A percentile compares a stretch with the other conserved stretches of the same genome.
These are phyloP conservation scores for Ochotona princeps DNA, from an alignment of 2,113 vertebrate genomes.

Conservation along the genomic window DNA sequence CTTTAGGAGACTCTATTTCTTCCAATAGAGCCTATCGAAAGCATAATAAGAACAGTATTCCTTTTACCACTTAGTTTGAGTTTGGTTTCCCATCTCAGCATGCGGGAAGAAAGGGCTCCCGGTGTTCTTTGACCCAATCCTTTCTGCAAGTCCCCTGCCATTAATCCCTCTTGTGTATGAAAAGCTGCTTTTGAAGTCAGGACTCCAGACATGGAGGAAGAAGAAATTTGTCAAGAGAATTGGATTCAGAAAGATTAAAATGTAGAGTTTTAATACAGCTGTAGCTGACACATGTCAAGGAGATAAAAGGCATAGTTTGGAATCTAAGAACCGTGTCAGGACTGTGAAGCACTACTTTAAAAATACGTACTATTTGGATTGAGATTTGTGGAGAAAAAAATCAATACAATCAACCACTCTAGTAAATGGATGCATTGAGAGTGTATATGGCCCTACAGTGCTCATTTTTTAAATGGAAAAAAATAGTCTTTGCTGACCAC, in stretches of 20 bases:
- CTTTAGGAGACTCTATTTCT: background rate
- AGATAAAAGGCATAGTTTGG: constrained; percentile 66
- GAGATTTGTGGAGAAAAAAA: constrained; percentile 67
- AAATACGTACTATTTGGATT: constrained; percentile 67
- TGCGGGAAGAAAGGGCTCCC: background rate
- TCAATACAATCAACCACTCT: constrained; percentile 72
- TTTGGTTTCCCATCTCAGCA: constrained; percentile 14
- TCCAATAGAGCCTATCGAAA: background rate
- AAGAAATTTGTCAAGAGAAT: constrained; percentile 62
- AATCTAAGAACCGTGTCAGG: constrained; percentile 17
- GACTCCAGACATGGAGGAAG: constrained; percentile 55
- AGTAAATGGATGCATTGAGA: constrained; percentile 50
- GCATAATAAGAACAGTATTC: background rate
- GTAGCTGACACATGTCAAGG: constrained; percentile 68
- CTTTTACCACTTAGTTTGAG: background rate
- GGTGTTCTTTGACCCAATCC: background rate
- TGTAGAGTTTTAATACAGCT: constrained; percentile 67
- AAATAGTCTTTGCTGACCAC: background rate
- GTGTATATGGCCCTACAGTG: background rate
- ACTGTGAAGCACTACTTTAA: constrained; percentile 19
- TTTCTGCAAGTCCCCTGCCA: background rate
- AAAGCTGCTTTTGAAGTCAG: constrained; percentile 71
- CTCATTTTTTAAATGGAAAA: constrained; percentile 58
- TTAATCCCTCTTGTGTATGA: constrained; percentile 41
- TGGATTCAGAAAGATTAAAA: constrained; percentile 69